Base-by-base conservation (phyloP, 92 coral and sea anemone genomes). In the Blastomussa wellsi region DNA sequence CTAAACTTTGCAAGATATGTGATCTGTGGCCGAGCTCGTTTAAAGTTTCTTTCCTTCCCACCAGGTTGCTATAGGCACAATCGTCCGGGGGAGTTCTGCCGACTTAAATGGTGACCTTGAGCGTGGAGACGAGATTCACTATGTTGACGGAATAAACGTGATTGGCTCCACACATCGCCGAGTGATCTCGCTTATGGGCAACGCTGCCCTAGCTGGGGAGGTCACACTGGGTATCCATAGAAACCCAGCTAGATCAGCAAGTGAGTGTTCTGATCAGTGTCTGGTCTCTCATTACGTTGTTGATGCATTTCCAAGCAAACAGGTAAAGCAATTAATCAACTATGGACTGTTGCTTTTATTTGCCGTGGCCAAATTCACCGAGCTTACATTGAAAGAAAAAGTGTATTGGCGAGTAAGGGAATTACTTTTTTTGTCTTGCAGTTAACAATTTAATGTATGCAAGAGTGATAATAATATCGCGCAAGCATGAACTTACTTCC, bases 161-260 rank as follows among this genome's bases (percentile, higher is more conserved):
- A 88, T 91, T 47, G 99, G 95, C 31, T 77, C 96, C 1, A 90
- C 94, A 11, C 99, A 97, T 64, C 98, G 95, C 29, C 95, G 95
- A 1, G 99, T 95, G 66, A 97, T 97, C 74, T 90, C 98, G 12
- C 88, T 97, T 49, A 97, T 97, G 93, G 93, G 98, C n/a, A 93
- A 90, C 28, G 96, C 99, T 1, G 95, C 98, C 3, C 82, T 79
- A 2, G 82, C 88, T 44, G 95, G 95, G 5, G 90, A 90, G 36
- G 99, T 97, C 20, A 79, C 91, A 20, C 91, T 97, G 68, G 90
- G 92, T 26, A 91, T 97, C 65, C 84, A 93, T 76, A 88, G 97
- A 78, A 82, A 93, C 82, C 88, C 89, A 26, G 74, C 84, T 14
- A 87, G 83, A 71, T 88, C 98, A 24, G 98, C 94, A 91, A 87